Base-by-base conservation (phyloP, 2,797 vertebrate genomes). In the Lycodopsis pacificus region DNA sequence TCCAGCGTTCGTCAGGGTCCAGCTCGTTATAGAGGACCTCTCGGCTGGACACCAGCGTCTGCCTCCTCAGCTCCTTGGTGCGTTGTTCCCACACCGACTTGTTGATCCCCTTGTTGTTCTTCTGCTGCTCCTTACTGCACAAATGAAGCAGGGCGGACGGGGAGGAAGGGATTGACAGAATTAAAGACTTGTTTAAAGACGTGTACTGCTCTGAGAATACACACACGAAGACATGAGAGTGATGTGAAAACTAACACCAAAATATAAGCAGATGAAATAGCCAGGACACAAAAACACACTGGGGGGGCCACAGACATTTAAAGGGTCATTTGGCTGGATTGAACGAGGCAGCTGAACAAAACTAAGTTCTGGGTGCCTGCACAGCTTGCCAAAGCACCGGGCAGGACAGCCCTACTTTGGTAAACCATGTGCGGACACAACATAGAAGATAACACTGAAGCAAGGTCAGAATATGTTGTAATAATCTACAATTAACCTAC, bases 81-180 rank as follows among this genome's bases (percentile, higher is more conserved):
- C 98, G 96, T 87, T 99, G 97, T 86, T 99, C 98, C 98, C 98
- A 99, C 83, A 99, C 95, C 0, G 97, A 98, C 92, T 96, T 97
- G 65, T 48, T 95, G 61, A 91, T 15, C 32, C 94, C 84, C 56
- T 97, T 95, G 88, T 97, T 90, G 92, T 97, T 98, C 94, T 95
- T 97, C 92, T 98, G 96, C 71, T 97, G 97, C 77, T 98, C 97
- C 90, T 97, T 98, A 89, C 97, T 99, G 90, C 56, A 87, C 57
- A 7, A 77, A 73, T 13, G 63, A 84, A 78, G 67, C 51, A 82
- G 49, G 77, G 51, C 19, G 61, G 64, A 70, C 44, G 80, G 34
- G 32, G 27, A 66, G 42, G 61, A 70, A n/a, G 48, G 12, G 11
- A 51, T 69, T 49, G 69, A 65, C 9, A 30, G 22, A 27, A 58